phyloP scores from a whole-genome alignment of 1,140 invertebrate species.

The Rhopalosiphum maidis region DNA sequence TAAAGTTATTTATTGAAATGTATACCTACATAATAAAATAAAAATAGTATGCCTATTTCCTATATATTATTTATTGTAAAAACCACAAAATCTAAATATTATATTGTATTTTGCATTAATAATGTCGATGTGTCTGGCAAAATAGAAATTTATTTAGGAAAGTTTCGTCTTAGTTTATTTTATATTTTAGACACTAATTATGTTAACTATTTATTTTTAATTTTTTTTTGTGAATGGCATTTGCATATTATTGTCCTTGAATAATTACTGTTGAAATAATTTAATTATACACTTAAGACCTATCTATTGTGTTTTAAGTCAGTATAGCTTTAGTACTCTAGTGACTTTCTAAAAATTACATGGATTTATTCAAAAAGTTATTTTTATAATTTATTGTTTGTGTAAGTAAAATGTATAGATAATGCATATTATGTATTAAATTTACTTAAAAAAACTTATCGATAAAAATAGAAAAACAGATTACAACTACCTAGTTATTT shows the following conservation, averaged over 20 bases:
- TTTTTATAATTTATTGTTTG: background rate
- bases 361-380: background rate
- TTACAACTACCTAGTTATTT: background rate
- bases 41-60: background rate
- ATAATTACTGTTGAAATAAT: too few relatives aligned
- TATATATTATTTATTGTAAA: background rate
- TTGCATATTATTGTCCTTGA: too few relatives aligned
- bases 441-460: background rate
- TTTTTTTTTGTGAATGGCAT: background rate
- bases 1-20: too few relatives aligned
- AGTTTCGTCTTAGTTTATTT: background rate
- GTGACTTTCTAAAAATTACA: too few relatives aligned
- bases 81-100: background rate
- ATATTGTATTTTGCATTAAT: background rate
- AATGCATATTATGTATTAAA: background rate
- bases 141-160: background rate
- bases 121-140: background rate
- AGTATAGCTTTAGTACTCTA: too few relatives aligned
- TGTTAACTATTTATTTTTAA: background rate
- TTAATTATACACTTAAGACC: too few relatives aligned
- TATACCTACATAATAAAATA: too few relatives aligned
- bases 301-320: too few relatives aligned
- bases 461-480: background rate
- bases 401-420: background rate
- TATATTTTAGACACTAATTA: background rate